Evolutionary conservation across 2,888 invertebrate genomes (phyloP).

Genomic region (Tetranychus truncatus): DNA sequence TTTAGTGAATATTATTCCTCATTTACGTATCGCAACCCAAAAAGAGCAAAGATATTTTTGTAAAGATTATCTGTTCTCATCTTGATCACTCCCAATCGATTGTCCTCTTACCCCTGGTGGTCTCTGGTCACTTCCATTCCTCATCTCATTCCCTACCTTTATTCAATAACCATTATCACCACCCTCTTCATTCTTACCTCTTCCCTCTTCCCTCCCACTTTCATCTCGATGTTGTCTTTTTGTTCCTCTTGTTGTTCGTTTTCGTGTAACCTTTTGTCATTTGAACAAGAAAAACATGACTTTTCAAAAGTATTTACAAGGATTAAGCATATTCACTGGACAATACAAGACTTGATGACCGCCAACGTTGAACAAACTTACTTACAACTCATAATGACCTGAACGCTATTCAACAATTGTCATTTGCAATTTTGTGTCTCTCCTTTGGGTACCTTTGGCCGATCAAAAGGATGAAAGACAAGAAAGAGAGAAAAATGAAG

Average conservation of each 20-base stretch:
- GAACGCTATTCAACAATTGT: not conserved
- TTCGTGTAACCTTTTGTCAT: not conserved
- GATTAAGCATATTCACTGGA: conserved; percentile 5
- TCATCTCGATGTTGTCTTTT: not conserved
- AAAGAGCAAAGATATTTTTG: not conserved
- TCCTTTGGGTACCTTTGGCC: conserved; percentile 2
- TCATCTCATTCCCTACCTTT: not conserved
- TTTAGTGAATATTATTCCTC: too few species aligned
- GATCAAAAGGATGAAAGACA: not conserved
- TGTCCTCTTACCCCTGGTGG: not conserved
- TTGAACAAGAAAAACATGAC: conserved; percentile 7
- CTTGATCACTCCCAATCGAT: not conserved
- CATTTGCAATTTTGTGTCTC: not conserved
- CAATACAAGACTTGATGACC: not conserved
- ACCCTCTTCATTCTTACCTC: not conserved
- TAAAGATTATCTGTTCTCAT: not conserved
- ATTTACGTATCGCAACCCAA: not conserved
- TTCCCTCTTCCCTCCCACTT: not conserved
- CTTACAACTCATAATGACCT: not conserved
- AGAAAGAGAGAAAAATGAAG: not conserved
- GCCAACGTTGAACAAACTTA: not conserved
- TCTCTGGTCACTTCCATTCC: not conserved
- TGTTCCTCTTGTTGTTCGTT: not conserved
- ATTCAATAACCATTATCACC: not conserved
- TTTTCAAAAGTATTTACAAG: conserved; percentile 9